A percentile compares a stretch with the other conserved stretches of the same genome.
These are phyloP conservation scores for Toxostoma redivivum DNA, from an alignment of 2,113 vertebrate genomes.

Conservation along the genomic window DNA sequence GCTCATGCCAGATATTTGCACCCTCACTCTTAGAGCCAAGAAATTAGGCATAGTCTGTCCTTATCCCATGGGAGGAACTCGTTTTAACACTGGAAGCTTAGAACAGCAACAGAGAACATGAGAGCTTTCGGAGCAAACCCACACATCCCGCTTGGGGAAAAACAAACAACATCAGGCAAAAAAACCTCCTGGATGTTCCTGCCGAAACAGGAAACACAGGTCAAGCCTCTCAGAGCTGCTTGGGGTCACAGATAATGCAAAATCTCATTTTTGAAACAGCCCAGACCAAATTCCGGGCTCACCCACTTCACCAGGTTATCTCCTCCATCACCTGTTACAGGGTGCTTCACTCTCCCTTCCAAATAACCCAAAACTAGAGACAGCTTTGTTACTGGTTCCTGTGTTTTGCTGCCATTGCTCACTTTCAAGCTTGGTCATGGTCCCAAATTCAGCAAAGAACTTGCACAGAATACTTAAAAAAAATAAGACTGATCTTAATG, in stretches of 20 bases:
- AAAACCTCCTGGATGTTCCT: not conserved
- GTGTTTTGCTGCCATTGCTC: conserved; percentile 30
- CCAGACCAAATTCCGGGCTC: not conserved
- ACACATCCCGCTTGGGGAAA: not conserved
- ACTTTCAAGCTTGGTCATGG: not conserved
- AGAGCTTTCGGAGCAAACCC: not conserved
- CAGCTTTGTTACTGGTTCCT: not conserved
- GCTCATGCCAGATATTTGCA: not conserved
- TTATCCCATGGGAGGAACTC: not conserved
- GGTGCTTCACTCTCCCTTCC: not conserved
- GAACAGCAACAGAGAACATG: not conserved
- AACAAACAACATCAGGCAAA: not conserved
- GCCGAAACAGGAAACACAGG: not conserved
- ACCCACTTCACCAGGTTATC: not conserved
- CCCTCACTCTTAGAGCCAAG: not conserved
- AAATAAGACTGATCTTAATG: no score
- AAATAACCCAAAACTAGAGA: not conserved
- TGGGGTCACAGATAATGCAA: not conserved
- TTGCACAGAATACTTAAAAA: not conserved
- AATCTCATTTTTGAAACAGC: not conserved
- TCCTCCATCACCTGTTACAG: not conserved
- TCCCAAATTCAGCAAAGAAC: not conserved
- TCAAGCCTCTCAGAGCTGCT: not conserved
- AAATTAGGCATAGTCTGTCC: not conserved
- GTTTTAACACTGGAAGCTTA: not conserved